Evolutionary conservation across 2,888 invertebrate species (phyloP), one percentile per base, ranked within the genome.

Genomic region (Caenorhabditis doughertyi): DNA sequence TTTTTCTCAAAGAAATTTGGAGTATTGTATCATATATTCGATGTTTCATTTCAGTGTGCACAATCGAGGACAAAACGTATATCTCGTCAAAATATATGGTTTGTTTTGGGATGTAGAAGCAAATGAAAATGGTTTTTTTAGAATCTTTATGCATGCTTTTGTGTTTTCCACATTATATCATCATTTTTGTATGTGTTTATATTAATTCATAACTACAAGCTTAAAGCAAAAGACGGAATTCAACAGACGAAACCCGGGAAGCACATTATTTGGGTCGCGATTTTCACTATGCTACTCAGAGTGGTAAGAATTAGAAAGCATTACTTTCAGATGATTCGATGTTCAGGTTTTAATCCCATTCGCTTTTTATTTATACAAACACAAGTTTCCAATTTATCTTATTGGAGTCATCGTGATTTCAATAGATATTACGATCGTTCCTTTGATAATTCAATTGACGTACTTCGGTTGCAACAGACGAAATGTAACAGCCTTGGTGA

Each of bases 391-490:
- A 21, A 16, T 39, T 4, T 39, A 13, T 39, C 21, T 35, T 13
- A n/a, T 21, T 3, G 1, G 35, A 3, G 5, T 32, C n/a, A 35
- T 35, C 11, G 11, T 32, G 18, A 1, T 32, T 21, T 2, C 3
- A 35, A n/a, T 56, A 1, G 56, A 56, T 56, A 35, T 35, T 13
- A 21, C 11, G 21, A 11, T 35, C 9, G 35, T 21, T 16, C 56
- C 56, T 11, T 1, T 56, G 0, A 21, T 56, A 3, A 21, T 56
- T 5, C 56, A 56, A 21, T 11, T 56, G 8, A 21, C 35, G 3
- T 56, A 56, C 21, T 56, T 56, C 11, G 18, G 29, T 35, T 56
- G 56, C 13, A 56, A 56, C 32, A 56, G 13, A n/a, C 35, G 56
- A 21, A 56, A 56, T 32, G 29, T 56, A 21, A 11, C 18, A 11